Conservation (phyloP, 53 echinoderm and acorn worm genomes). For the Crossaster papposus region DNA sequence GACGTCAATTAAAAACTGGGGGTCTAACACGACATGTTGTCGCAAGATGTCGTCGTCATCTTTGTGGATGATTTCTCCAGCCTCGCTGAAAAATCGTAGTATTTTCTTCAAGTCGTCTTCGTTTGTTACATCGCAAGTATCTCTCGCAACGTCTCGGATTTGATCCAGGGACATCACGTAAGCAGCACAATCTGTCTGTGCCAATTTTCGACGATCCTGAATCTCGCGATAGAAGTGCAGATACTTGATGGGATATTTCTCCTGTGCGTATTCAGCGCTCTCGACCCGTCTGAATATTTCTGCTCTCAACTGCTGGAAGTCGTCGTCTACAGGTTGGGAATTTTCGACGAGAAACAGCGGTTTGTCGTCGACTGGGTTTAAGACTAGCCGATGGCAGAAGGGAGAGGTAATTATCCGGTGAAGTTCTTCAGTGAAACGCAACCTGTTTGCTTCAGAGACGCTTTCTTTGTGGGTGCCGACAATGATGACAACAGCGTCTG, state of each 20-base stretch:
- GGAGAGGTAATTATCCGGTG: neutral
- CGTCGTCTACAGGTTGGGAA: conserved; percentile 24
- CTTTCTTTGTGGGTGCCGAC: conserved; percentile 45
- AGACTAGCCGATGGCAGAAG: conserved; percentile 33
- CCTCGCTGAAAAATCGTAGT: conserved; percentile 4
- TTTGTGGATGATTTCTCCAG: conserved; percentile 44
- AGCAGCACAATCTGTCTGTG: neutral
- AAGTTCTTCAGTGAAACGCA: conserved; percentile 19
- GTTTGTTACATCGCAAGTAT: neutral
- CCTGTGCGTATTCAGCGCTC: conserved; percentile 37
- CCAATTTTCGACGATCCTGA: conserved; percentile 21
- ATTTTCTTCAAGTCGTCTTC: conserved; percentile 7
- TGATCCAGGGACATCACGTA: conserved; percentile 14
- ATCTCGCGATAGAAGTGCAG: conserved; percentile 30
- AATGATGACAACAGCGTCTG: conserved; percentile 12
- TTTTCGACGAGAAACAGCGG: conserved; percentile 48
- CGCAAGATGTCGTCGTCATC: conserved; percentile 28
- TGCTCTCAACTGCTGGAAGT: conserved; percentile 32
- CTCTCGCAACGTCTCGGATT: neutral
- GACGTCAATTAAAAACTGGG: conserved; percentile 29
- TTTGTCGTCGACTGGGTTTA: conserved; percentile 16
- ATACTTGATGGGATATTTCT: conserved; percentile 23
- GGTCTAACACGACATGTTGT: conserved; percentile 41
- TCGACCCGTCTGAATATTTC: conserved; percentile 34
- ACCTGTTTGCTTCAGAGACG: neutral